Percentiles rank a stretch among this genome's conserved stretches.
phyloP scores from a whole-genome alignment of 2,888 invertebrate genomes.

The Pinctada fucata region DNA sequence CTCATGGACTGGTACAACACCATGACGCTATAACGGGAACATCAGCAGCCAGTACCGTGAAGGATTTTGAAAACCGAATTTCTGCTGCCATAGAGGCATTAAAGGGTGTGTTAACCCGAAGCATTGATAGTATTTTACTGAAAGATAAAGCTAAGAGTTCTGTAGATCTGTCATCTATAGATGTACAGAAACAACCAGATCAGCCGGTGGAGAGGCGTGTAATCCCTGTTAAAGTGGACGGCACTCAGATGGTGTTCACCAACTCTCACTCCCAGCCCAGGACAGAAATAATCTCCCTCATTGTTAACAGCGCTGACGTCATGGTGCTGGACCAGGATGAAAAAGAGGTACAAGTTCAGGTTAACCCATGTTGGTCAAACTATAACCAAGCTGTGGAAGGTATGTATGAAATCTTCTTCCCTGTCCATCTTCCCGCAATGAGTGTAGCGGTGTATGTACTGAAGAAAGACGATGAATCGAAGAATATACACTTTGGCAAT shows the following conservation, averaged over 20 bases:
- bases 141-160: slow-evolving; percentile 6
- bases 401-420: slow-evolving; percentile 23
- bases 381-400: slow-evolving; percentile 1
- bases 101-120: slow-evolving; percentile 9
- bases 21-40: slow-evolving; percentile 85
- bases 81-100: slow-evolving; percentile 19
- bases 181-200: slow-evolving; percentile 9
- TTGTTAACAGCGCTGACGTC: slow-evolving; percentile 5
- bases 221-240: slow-evolving; percentile 4
- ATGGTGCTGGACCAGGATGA: slow-evolving; percentile 11
- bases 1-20: slow-evolving; percentile 94
- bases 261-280: slow-evolving; percentile 26
- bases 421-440: slow-evolving; percentile 23
- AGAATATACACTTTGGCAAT: not conserved
- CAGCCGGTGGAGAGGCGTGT: slow-evolving; percentile 13
- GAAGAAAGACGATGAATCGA: not conserved
- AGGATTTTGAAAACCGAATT: slow-evolving; percentile 36
- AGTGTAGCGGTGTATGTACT: slow-evolving; percentile 22
- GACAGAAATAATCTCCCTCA: slow-evolving; percentile 15
- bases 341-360: slow-evolving; percentile 12
- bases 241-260: slow-evolving; percentile 20
- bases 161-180: slow-evolving; percentile 8
- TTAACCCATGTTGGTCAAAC: slow-evolving; percentile 27
- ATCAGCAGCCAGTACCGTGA: slow-evolving; percentile 28
- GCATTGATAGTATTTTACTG: slow-evolving; percentile 14